Conservation (phyloP, 2,888 invertebrate species). For the Bhutanitis thaidina region DNA sequence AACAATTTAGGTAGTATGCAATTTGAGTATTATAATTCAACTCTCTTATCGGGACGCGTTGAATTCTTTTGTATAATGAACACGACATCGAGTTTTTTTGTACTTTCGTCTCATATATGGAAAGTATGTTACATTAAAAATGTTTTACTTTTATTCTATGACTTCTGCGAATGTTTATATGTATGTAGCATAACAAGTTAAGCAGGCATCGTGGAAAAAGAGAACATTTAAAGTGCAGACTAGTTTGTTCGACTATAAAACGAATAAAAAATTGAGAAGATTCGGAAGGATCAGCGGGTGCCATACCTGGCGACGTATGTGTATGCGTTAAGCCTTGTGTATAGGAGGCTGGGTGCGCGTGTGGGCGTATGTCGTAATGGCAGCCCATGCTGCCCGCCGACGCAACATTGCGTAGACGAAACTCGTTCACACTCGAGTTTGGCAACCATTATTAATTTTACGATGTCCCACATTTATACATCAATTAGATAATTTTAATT, state of each 20-base stretch:
- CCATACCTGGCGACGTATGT: conserved; percentile 46
- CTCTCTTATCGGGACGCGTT: no score
- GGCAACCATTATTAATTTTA: conserved; percentile 8
- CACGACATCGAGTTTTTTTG: no score
- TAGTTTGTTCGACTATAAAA: conserved; percentile 26
- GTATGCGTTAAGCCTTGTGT: conserved; percentile 28
- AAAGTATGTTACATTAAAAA: no score
- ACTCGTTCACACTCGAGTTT: conserved; percentile 46
- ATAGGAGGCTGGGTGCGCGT: conserved; percentile 22
- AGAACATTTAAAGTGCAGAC: conserved; percentile 31
- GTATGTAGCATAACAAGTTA: conserved; percentile 5
- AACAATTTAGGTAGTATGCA: no score
- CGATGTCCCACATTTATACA: background rate
- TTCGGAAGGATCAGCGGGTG: conserved; percentile 45
- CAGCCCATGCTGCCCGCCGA: conserved; percentile 40
- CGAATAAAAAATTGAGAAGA: conserved; percentile 31
- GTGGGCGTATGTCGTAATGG: conserved; percentile 66
- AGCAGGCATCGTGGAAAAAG: conserved; percentile 26
- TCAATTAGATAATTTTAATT: no score
- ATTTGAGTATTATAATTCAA: no score
- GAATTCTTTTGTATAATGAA: no score
- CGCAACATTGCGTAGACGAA: conserved; percentile 58
- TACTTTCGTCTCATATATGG: no score
- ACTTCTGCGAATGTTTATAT: background rate
- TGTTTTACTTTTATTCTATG: no score